These are phyloP conservation scores for Chloroclystis v-ata DNA, from an alignment of 2,888 invertebrate species.

Conservation along the genomic window DNA sequence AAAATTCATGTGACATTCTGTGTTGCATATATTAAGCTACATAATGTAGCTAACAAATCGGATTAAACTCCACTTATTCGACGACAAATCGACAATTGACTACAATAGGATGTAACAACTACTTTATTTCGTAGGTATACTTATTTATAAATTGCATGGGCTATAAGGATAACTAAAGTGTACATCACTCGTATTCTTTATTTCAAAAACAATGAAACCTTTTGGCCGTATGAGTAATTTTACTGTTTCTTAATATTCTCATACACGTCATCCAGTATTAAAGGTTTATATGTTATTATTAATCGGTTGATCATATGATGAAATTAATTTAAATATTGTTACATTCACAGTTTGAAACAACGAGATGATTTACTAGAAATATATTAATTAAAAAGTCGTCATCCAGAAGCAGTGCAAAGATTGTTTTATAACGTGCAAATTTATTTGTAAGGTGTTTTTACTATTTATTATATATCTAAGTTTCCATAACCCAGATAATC, in stretches of 20 bases:
- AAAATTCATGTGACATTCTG: conserved; percentile 9
- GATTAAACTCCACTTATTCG: background rate
- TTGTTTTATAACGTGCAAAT: background rate
- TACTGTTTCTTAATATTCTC: no score
- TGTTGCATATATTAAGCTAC: conserved; percentile 10
- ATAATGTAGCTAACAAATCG: background rate
- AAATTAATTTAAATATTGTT: no score
- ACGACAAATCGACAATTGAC: background rate
- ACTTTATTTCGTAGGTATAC: background rate
- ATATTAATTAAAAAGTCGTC: conserved; percentile 5
- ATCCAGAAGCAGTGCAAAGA: conserved; percentile 8
- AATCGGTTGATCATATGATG: no score
- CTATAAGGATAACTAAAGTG: background rate
- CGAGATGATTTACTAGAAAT: background rate
- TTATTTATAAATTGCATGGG: background rate
- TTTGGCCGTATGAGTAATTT: no score
- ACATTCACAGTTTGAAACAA: no score
- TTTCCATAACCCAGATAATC: conserved; percentile 12
- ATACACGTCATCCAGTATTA: no score
- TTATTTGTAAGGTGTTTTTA: background rate
- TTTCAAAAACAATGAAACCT: no score
- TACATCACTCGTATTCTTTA: no score
- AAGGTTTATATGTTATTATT: no score
- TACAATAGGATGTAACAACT: conserved; percentile 2
- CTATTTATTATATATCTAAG: background rate